Evolutionary conservation across 2,113 vertebrate genomes (phyloP).

Genomic region (Megalops atlanticus): DNA sequence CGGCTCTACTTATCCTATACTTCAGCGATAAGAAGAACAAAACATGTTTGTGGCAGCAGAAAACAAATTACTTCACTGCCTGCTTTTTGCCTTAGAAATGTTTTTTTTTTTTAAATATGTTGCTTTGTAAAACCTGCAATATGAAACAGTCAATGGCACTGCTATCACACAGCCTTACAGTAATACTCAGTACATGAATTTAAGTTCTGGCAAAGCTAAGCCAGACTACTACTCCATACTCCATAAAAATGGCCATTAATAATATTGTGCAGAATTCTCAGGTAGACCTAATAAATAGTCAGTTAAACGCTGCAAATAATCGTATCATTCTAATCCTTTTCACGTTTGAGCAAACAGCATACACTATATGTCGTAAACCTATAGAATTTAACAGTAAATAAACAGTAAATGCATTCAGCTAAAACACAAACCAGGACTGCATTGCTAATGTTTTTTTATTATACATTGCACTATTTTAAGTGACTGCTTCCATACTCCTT

Average conservation of each 20-base stretch:
- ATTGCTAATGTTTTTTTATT: conserved; percentile 12
- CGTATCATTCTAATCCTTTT: conserved; percentile 24
- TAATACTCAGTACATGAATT: background rate
- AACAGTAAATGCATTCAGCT: background rate
- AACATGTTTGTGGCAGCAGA: background rate
- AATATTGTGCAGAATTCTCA: conserved; percentile 50
- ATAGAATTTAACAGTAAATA: conserved; percentile 1
- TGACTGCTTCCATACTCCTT: background rate
- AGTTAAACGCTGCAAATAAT: conserved; percentile 9
- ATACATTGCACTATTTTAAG: conserved; percentile 8
- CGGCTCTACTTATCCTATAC: background rate
- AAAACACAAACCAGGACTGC: background rate
- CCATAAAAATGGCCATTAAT: conserved; percentile 25
- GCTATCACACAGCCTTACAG: conserved; percentile 8
- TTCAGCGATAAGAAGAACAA: background rate
- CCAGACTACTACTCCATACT: background rate
- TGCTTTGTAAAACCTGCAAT: background rate
- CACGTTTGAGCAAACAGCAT: conserved; percentile 28
- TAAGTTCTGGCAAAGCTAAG: conserved; percentile 5
- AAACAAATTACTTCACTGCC: conserved; percentile 37
- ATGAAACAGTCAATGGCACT: background rate
- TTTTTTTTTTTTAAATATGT: background rate
- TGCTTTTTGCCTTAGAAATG: conserved; percentile 46
- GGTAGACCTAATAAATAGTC: conserved; percentile 40
- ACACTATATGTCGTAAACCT: conserved; percentile 40